A percentile compares a stretch with the other conserved stretches of the same genome.
phyloP scores from a whole-genome alignment of 2,797 vertebrate genomes.

The Picus viridis region DNA sequence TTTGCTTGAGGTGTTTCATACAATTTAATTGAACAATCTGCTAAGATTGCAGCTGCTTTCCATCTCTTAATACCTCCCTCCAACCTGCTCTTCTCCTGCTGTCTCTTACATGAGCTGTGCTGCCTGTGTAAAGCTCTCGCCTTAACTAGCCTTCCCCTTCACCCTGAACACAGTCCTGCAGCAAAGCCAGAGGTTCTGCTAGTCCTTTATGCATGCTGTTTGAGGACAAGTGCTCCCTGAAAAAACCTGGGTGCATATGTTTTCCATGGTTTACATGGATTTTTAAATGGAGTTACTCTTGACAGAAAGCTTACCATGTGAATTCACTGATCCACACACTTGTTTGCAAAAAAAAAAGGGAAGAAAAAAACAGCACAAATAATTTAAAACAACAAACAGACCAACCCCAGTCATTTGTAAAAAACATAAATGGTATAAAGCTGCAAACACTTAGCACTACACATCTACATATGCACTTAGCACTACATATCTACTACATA shows the following conservation, averaged over 20 bases:
- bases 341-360: background rate
- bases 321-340: background rate
- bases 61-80: background rate
- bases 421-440: background rate
- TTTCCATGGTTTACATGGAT: background rate
- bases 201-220: background rate
- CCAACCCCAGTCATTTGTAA: no score
- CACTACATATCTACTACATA: background rate
- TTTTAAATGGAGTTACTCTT: background rate
- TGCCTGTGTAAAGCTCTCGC: background rate
- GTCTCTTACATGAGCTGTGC: background rate
- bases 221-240: background rate
- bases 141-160: background rate
- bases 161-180: background rate
- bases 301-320: background rate
- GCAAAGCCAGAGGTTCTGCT: background rate
- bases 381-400: no score
- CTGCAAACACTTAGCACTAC: background rate
- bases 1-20: background rate
- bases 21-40: background rate
- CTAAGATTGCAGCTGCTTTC: background rate
- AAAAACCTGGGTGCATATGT: fast-evolving
- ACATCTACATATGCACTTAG: background rate
- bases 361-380: no score
- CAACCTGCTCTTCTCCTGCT: background rate